Evolutionary conservation across 2,797 vertebrate species (phyloP).

Genomic region (Myotis pilosus): DNA sequence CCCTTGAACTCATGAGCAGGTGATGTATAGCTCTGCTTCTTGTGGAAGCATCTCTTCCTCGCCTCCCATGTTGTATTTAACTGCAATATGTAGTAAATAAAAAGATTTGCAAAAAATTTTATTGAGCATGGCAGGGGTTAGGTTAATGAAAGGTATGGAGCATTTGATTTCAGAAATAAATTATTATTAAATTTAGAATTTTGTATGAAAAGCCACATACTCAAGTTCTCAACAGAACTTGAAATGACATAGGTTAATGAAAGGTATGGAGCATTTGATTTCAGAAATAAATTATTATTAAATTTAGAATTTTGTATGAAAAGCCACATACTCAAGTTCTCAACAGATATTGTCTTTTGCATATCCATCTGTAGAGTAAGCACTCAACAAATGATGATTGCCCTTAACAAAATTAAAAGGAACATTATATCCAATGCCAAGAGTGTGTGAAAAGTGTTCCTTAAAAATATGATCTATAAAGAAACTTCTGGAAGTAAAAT

Average conservation of each 20-base stretch:
- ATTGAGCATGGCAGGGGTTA: not conserved
- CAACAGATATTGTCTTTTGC: not conserved
- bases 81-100: not conserved
- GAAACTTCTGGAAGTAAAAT: not conserved
- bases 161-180: not conserved
- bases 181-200: slow-evolving; percentile 1
- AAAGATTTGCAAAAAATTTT: not conserved
- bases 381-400: not conserved
- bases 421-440: not conserved
- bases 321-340: not conserved
- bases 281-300: not conserved
- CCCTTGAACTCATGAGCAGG: not conserved
- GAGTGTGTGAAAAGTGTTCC: not conserved
- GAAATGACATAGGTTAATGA: not conserved
- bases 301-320: not conserved
- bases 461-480: slow-evolving; percentile 1
- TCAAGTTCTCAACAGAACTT: not conserved
- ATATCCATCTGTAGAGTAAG: not conserved
- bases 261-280: not conserved
- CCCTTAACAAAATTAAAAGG: slow-evolving; percentile 27
- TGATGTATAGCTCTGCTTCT: not conserved
- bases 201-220: not conserved
- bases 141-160: not conserved
- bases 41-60: not conserved
- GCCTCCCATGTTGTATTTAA: not conserved